Conservation (phyloP, 1,140 invertebrate genomes). For the Arctopsyche grandis region DNA sequence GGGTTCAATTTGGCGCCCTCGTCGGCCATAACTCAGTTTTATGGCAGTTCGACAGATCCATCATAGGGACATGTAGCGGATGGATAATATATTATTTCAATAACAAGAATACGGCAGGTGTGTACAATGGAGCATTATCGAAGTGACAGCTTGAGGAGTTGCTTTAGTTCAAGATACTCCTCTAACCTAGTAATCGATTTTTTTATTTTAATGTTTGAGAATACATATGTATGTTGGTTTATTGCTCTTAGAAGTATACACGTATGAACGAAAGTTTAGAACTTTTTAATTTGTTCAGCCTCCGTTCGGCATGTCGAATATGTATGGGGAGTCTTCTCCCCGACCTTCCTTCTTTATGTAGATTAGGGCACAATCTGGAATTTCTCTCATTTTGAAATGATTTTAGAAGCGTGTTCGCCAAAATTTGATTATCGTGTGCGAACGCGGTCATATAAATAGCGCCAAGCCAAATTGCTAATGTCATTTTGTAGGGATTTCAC, state of each 20-base stretch:
- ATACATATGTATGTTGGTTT: too few relatives aligned
- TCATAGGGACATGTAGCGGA: constrained; percentile 12
- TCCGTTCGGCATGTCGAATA: neutral
- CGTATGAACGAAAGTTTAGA: too few relatives aligned
- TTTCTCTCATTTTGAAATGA: too few relatives aligned
- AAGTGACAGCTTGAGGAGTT: neutral
- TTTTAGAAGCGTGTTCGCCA: too few relatives aligned
- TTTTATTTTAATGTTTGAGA: too few relatives aligned
- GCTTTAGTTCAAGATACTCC: neutral
- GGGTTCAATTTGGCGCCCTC: constrained; percentile 27
- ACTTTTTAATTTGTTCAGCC: neutral
- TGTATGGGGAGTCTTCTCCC: neutral
- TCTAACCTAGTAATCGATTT: too few relatives aligned
- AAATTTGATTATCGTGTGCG: too few relatives aligned
- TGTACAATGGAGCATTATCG: constrained; percentile 32
- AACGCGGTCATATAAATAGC: too few relatives aligned
- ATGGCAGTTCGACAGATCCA: constrained; percentile 36
- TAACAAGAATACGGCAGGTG: constrained; percentile 35
- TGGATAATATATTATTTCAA: constrained; percentile 43
- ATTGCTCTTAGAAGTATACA: too few relatives aligned
- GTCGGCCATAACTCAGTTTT: constrained; percentile 39
- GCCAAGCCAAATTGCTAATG: too few relatives aligned
- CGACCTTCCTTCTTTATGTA: neutral
- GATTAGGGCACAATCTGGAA: too few relatives aligned
- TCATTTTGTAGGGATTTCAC: too few relatives aligned